Base-by-base conservation (phyloP, 2,888 invertebrate species). In the Drosophila eohydei region DNA sequence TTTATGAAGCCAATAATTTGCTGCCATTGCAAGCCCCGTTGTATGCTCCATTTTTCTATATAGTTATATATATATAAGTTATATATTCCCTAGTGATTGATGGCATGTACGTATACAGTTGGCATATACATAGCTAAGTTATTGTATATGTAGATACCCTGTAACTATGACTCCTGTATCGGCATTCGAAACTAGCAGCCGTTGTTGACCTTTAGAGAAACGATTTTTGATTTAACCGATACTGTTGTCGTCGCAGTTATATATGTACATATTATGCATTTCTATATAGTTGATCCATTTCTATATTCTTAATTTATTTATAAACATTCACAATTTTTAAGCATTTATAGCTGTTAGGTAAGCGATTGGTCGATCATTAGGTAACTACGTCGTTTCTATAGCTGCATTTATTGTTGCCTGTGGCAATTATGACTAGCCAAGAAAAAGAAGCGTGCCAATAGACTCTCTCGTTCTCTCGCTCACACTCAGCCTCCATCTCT, bases 391-490 rank as follows among this genome's bases (percentile, higher is more conserved):
- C 26, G 21, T 12, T 21, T 8, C 38, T 9, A n/a, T 26, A 40
- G 54, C 44, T 74, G 40, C 61, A 55, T 41, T 65, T 78, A 57
- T 77, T 74, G 74, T 85, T 71, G 85, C 66, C 67, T 60, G 52
- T 43, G 80, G 85, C 88, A 83, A 83, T 83, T 83, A 83, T 82
- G 72, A 73, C 55, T 56, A 57, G 69, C 60, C 76, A 68, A 57
- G 64, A 69, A 79, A 74, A 79, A 67, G 65, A 80, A 78, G 74
- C 82, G 56, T 84, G 85, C 83, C 88, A 85, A 85, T 78, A 80
- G 76, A 68, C 28, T 26, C 36, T 41, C 26, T 14, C 32, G 16
- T 6, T 4, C 48, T 26, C 14, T 4, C 6, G 3, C 44, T n/a
- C 21, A 12, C 26, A 14, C 21, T 62, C 12, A 1, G 8, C 14